Evolutionary conservation across 2,113 vertebrate species (phyloP), one percentile per base, ranked within the genome.

Genomic region (Chionis minor): DNA sequence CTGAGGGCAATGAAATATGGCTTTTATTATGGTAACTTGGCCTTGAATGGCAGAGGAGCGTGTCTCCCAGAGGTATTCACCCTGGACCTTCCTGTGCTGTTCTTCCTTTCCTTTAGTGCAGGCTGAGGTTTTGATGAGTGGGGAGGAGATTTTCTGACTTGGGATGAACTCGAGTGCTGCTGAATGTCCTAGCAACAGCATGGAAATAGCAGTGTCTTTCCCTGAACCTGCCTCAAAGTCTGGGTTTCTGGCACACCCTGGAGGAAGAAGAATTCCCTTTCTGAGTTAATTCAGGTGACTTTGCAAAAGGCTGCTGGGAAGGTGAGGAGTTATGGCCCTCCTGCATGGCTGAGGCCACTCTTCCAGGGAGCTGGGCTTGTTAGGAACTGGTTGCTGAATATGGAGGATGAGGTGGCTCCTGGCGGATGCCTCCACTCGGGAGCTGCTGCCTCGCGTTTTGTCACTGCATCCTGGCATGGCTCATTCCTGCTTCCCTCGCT

Each of bases 201-300:
- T 7, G 42, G 83, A 49, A 92, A 83, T 8, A 86, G 74, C 91
- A 81, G 63, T 78, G n/a, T 94, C 91, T 79, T 78, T 67, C 58
- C 22, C 47, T 10, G 26, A 75, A 8, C 32, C 32, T 45, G 42
- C 87, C 18, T 86, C 49, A 2, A 85, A 88, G 52, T 32, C 92
- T 77, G 74, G 58, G 69, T 58, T 93, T 93, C 62, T 92, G 84
- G 84, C 93, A 94, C 90, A 94, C 89, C 84, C 86, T 89, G 72
- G 72, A 94, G 91, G 91, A 85, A 58, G 66, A 55, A 61, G 61
- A 78, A 84, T 90, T 89, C 38, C 55, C 62, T 70, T 28, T 63
- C 40, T 12, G 56, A 85, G 49, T 59, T 47, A n/a, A 81, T 79
- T 86, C 56, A 24, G 44, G 80, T 30, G 77, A 15, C 21, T 32